phyloP scores from a whole-genome alignment of 2,797 vertebrate species.

The Eospalax fontanierii region DNA sequence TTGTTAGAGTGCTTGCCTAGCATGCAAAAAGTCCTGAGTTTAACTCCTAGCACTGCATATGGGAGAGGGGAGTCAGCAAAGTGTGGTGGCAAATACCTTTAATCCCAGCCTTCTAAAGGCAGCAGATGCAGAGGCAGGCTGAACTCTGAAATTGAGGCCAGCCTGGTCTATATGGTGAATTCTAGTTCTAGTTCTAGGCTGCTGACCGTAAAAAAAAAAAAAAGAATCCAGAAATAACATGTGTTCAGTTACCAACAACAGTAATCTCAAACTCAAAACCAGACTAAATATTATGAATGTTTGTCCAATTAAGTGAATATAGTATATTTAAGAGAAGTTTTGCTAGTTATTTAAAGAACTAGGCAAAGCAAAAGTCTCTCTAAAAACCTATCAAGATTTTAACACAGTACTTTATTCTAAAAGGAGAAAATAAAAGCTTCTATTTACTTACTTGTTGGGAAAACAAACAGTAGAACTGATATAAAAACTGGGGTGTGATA shows the following conservation, averaged over 20 bases:
- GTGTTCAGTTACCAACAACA: conserved; percentile 59
- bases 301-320: conserved; percentile 40
- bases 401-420: conserved; percentile 52
- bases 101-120: too few species aligned
- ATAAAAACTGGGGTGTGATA: conserved; percentile 99
- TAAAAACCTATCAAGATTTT: conserved; percentile 18
- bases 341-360: background rate
- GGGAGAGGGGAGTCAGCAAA: too few species aligned
- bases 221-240: conserved; percentile 27
- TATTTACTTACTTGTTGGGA: conserved; percentile 98
- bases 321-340: background rate
- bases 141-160: too few species aligned
- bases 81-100: background rate
- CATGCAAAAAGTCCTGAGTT: background rate
- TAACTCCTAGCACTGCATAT: background rate
- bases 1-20: background rate
- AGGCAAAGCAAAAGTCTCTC: conserved; percentile 32
- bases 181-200: too few species aligned
- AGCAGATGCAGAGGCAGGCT: too few species aligned
- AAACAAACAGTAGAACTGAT: conserved; percentile 99
- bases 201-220: too few species aligned
- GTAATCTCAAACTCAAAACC: conserved; percentile 50
- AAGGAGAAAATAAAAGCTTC: conserved; percentile 75
- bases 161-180: too few species aligned
- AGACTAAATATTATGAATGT: conserved; percentile 56